Percentiles rank a stretch among this genome's conserved stretches.
These are phyloP conservation scores for Phragmatobia fuliginosa DNA, from an alignment of 2,888 invertebrate species.

Conservation along the genomic window DNA sequence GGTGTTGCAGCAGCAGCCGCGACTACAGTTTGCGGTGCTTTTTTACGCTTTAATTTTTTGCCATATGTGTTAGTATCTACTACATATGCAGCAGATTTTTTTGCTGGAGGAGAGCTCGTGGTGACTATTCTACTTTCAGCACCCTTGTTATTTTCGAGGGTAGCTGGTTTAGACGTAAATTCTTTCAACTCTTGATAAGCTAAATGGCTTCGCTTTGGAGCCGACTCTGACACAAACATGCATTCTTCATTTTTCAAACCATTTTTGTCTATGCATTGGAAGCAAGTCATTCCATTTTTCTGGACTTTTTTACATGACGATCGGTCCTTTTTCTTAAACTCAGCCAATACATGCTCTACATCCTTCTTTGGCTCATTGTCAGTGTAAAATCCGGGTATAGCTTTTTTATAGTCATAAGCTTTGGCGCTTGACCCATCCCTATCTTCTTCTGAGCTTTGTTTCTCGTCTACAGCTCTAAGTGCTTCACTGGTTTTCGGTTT, in stretches of 20 bases:
- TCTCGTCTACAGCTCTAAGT: conserved; percentile 65
- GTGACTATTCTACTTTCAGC: conserved; percentile 78
- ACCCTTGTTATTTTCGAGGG: conserved; percentile 68
- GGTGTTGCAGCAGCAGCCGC: conserved; percentile 65
- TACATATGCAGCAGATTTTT: conserved; percentile 76
- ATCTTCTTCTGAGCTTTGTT: conserved; percentile 74
- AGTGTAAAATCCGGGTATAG: conserved; percentile 82
- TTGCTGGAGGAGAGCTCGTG: conserved; percentile 69
- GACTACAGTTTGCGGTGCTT: conserved; percentile 63
- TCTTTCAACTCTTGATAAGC: conserved; percentile 90
- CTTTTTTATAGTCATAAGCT: conserved; percentile 81
- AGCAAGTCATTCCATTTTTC: conserved; percentile 92
- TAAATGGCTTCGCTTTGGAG: conserved; percentile 88
- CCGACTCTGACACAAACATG: conserved; percentile 91
- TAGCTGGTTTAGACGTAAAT: conserved; percentile 82
- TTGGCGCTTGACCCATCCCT: conserved; percentile 62
- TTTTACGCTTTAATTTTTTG: conserved; percentile 79
- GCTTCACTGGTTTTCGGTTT: conserved; percentile 77
- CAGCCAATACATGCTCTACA: conserved; percentile 90
- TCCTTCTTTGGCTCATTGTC: conserved; percentile 88
- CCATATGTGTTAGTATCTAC: conserved; percentile 72
- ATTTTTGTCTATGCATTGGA: conserved; percentile 89
- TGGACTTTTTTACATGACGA: conserved; percentile 90
- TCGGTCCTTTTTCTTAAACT: conserved; percentile 90
- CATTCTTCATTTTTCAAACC: conserved; percentile 92